Conservation (phyloP, 2,797 vertebrate species). For the Aulostomus chinensis region DNA sequence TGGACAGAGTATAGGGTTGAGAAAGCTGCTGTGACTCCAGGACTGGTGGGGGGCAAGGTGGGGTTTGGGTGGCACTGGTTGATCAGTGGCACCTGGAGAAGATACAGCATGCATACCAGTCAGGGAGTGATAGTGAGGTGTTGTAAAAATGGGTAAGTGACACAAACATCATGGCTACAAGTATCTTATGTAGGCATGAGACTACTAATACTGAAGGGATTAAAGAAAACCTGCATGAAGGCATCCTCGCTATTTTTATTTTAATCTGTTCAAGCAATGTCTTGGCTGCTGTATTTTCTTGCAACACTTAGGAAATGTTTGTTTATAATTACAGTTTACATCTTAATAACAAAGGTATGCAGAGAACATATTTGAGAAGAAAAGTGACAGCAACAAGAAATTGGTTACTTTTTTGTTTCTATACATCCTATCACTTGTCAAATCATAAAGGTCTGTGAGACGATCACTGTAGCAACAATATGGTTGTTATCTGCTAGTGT, state of each 20-base stretch:
- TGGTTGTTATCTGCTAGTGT: too few species aligned
- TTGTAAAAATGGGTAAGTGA: conserved; percentile 1
- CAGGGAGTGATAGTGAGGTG: conserved; percentile 38
- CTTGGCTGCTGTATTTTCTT: not conserved
- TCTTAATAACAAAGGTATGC: too few species aligned
- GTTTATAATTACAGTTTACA: too few species aligned
- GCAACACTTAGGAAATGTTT: too few species aligned
- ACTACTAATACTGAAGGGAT: conserved; percentile 1
- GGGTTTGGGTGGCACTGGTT: conserved; percentile 85
- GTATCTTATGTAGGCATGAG: too few species aligned
- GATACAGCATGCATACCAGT: conserved; percentile 66
- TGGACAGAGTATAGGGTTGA: conserved; percentile 66
- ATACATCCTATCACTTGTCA: too few species aligned
- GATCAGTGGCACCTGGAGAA: conserved; percentile 74
- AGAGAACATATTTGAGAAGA: too few species aligned
- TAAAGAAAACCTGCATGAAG: not conserved
- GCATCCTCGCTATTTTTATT: conserved; percentile 3
- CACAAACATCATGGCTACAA: conserved; percentile 17
- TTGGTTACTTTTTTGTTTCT: too few species aligned
- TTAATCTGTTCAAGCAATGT: conserved; percentile 1
- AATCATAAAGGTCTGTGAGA: too few species aligned
- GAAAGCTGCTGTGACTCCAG: conserved; percentile 76
- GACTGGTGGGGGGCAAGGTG: conserved; percentile 73
- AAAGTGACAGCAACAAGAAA: too few species aligned
- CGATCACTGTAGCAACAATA: too few species aligned